Conservation (phyloP, 2,797 vertebrate genomes). For the Rhinichthys osculus region DNA sequence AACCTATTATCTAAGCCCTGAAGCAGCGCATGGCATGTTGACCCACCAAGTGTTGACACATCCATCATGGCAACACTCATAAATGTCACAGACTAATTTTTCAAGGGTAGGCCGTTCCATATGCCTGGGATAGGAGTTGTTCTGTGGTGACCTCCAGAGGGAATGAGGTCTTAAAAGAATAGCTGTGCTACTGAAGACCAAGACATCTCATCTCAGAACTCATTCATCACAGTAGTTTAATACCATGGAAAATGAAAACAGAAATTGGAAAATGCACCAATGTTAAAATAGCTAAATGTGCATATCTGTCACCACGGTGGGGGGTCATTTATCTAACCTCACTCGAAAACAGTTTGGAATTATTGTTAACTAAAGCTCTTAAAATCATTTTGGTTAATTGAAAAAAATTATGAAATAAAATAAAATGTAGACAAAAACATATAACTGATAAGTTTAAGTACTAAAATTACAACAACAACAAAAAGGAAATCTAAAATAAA, state of each 20-base stretch:
- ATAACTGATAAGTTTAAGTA: background rate
- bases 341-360: background rate
- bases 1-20: conserved; percentile 9
- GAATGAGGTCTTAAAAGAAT: conserved; percentile 43
- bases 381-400: background rate
- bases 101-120: conserved; percentile 9
- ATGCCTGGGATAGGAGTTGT: conserved; percentile 33
- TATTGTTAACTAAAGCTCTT: background rate
- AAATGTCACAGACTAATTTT: conserved; percentile 46
- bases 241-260: conserved; percentile 23
- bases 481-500: background rate
- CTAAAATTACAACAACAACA: background rate
- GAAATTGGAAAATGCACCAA: background rate
- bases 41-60: conserved; percentile 17
- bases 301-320: background rate
- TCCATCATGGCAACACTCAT: conserved; percentile 34
- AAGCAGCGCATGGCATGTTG: conserved; percentile 13
- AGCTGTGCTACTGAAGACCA: conserved; percentile 39
- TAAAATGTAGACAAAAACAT: background rate
- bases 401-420: background rate
- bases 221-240: conserved; percentile 14
- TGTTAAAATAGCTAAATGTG: conserved; percentile 23
- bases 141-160: conserved; percentile 33
- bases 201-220: conserved; percentile 24
- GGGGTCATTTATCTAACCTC: background rate